Conservation (phyloP, 2,888 invertebrate species). For the Caenorhabditis sp. region DNA sequence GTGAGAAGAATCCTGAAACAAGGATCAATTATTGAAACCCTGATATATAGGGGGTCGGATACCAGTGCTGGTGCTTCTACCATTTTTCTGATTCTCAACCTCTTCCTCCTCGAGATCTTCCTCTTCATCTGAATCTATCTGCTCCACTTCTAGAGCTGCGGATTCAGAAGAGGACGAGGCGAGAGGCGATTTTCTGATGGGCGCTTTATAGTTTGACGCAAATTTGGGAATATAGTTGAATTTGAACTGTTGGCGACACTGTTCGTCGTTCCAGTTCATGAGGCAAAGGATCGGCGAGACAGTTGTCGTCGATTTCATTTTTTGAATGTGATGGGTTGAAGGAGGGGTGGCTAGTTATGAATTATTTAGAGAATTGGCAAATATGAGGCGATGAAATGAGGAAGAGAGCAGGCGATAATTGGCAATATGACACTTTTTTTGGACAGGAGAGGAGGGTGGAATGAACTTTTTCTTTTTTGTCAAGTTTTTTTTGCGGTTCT, state of each 20-base stretch:
- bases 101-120: slow-evolving; percentile 21
- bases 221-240: slow-evolving; percentile 61
- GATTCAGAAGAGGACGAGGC: not conserved
- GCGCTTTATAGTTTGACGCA: slow-evolving; percentile 47
- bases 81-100: slow-evolving; percentile 23
- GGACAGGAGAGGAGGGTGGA: not conserved
- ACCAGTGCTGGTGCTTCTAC: no score
- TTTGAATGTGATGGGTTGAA: not conserved
- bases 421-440: slow-evolving; percentile 1
- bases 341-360: not conserved
- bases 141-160: not conserved
- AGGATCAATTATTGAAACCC: not conserved
- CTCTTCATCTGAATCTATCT: slow-evolving; percentile 11
- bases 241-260: slow-evolving; percentile 63
- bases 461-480: not conserved
- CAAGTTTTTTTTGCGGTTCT: not conserved
- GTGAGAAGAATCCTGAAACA: slow-evolving; percentile 69
- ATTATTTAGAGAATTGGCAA: slow-evolving; percentile 14
- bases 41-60: no score
- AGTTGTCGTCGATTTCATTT: slow-evolving; percentile 45
- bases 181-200: not conserved
- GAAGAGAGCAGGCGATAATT: slow-evolving; percentile 2
- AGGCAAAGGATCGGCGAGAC: slow-evolving; percentile 67
- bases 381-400: not conserved
- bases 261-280: slow-evolving; percentile 67